phyloP scores from a whole-genome alignment of 1,140 invertebrate genomes.

The Drosophila equinoxialis region DNA sequence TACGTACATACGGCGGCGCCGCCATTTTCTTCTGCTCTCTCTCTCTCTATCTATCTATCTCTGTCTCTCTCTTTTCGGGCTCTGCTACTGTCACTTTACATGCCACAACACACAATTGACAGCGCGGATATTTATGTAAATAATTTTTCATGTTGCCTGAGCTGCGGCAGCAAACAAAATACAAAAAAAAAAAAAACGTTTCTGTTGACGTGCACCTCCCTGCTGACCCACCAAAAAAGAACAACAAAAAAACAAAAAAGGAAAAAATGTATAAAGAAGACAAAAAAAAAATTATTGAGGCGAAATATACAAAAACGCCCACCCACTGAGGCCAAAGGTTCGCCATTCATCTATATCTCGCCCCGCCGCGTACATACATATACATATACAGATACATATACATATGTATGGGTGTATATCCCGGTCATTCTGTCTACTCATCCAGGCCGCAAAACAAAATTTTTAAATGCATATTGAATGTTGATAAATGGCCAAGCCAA shows the following conservation, averaged over 20 bases:
- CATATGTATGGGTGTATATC: slow-evolving; percentile 6
- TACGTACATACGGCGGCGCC: slow-evolving; percentile 50
- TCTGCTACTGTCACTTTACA: slow-evolving; percentile 78
- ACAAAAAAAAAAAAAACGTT: slow-evolving; percentile 63
- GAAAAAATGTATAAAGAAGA: slow-evolving; percentile 26
- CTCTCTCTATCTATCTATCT: too few relatives aligned
- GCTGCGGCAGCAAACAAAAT: slow-evolving; percentile 44
- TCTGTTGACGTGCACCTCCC: slow-evolving; percentile 68
- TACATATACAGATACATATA: slow-evolving; percentile 4
- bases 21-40: slow-evolving; percentile 62
- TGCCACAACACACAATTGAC: slow-evolving; percentile 80
- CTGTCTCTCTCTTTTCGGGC: background rate
- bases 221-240: background rate
- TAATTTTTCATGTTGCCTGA: slow-evolving; percentile 75
- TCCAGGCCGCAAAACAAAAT: slow-evolving; percentile 40
- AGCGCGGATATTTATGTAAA: slow-evolving; percentile 80
- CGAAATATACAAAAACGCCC: slow-evolving; percentile 11
- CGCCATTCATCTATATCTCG: slow-evolving; percentile 55
- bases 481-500: slow-evolving; percentile 19
- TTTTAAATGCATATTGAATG: slow-evolving; percentile 45
- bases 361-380: slow-evolving; percentile 21
- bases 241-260: slow-evolving; percentile 35
- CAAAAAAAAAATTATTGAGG: slow-evolving; percentile 40
- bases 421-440: slow-evolving; percentile 45
- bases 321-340: slow-evolving; percentile 37